phyloP scores from a whole-genome alignment of 1,140 invertebrate species.

The Bombus polaris region DNA sequence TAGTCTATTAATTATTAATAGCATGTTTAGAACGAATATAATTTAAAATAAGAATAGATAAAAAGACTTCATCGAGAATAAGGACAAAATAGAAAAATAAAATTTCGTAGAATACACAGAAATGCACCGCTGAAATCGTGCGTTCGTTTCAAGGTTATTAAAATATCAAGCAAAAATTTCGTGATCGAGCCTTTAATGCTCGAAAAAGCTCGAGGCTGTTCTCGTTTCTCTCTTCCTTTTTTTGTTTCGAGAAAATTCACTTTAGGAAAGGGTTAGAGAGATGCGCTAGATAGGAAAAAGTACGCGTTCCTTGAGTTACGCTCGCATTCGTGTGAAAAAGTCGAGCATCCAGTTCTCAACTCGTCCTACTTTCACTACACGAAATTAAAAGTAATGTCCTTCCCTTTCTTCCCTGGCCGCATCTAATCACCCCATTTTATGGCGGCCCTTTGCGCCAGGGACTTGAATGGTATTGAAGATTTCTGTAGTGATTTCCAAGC shows the following conservation, averaged over 20 bases:
- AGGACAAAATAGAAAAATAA: no score
- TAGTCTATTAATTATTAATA: no score
- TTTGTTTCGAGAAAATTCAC: not conserved
- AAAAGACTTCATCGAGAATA: no score
- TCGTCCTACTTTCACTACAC: not conserved
- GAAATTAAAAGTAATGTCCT: conserved; percentile 37
- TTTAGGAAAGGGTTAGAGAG: not conserved
- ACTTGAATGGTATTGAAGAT: not conserved
- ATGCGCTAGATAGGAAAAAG: not conserved
- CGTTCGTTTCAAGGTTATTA: not conserved
- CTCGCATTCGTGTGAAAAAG: conserved; percentile 20
- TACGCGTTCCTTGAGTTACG: conserved; percentile 18
- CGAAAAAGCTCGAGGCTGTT: not conserved
- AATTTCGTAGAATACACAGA: not conserved
- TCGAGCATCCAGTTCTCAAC: conserved; percentile 25
- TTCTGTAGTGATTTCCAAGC: not conserved
- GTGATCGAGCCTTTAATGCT: not conserved
- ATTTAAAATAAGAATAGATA: no score
- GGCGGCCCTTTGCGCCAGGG: no score
- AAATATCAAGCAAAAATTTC: not conserved
- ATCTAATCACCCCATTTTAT: conserved; percentile 25
- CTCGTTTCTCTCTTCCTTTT: not conserved
- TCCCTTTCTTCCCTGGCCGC: not conserved
- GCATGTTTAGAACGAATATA: no score
- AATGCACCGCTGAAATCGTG: not conserved